Conservation (phyloP, 2,888 invertebrate genomes). For the Ypsolopha sequella region DNA sequence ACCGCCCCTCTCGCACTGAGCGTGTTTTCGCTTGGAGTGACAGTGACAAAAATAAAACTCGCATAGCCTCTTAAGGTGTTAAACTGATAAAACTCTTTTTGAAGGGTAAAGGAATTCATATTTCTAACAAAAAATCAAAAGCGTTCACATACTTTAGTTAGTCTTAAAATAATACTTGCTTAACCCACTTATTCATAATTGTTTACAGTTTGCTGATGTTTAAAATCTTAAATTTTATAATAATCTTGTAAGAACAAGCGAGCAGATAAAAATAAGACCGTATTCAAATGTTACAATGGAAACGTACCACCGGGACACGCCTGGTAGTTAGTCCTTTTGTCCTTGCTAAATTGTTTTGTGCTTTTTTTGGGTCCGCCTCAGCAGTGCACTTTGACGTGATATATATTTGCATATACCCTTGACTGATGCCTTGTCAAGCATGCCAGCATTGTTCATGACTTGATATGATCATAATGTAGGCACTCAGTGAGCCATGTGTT, state of each 20-base stretch:
- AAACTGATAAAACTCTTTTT: background rate
- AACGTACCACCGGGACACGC: constrained; percentile 18
- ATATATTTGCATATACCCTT: constrained; percentile 54
- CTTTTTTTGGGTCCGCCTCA: constrained; percentile 30
- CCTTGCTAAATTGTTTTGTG: constrained; percentile 27
- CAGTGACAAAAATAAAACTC: no score
- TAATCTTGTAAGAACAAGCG: background rate
- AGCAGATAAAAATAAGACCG: no score
- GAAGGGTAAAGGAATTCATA: no score
- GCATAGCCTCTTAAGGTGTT: no score
- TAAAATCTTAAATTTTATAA: background rate
- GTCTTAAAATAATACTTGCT: no score
- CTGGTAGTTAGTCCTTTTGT: constrained; percentile 24
- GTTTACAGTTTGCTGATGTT: background rate
- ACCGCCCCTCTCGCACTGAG: no score
- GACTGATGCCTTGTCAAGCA: constrained; percentile 38
- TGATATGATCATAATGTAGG: constrained; percentile 19
- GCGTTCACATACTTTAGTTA: no score
- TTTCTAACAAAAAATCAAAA: no score
- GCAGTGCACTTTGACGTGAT: constrained; percentile 42
- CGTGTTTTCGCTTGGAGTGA: no score
- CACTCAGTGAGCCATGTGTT: no score
- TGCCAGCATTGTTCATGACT: constrained; percentile 29
- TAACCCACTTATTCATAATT: no score
- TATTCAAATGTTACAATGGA: constrained; percentile 8